These are phyloP conservation scores for Ophion obscuratus DNA, from an alignment of 2,888 invertebrate genomes.

Conservation along the genomic window DNA sequence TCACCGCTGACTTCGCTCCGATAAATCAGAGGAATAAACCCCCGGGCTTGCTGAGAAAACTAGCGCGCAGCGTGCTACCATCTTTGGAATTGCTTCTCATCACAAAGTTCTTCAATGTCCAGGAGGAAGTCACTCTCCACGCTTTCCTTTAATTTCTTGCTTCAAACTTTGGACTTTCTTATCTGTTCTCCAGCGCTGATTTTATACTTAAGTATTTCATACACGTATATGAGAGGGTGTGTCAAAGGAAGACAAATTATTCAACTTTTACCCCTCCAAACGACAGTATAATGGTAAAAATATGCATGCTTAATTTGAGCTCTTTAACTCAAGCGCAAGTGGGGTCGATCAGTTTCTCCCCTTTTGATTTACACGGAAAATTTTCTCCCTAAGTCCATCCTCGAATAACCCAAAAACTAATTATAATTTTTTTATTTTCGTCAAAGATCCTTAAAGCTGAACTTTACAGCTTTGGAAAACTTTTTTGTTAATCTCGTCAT, in stretches of 20 bases:
- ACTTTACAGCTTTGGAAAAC: background rate
- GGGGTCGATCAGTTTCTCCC: background rate
- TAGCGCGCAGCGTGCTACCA: constrained; percentile 68
- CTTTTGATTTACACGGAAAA: background rate
- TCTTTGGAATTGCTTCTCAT: constrained; percentile 66
- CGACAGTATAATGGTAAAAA: background rate
- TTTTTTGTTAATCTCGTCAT: background rate
- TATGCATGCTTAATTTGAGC: background rate
- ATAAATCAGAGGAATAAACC: constrained; percentile 58
- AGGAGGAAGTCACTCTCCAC: constrained; percentile 32
- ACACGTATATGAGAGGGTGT: background rate
- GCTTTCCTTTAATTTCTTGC: constrained; percentile 48
- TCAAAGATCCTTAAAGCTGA: background rate
- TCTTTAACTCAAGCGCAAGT: background rate
- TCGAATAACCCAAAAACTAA: background rate
- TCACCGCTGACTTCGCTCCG: constrained; percentile 51
- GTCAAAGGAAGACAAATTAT: background rate
- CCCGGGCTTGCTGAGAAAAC: constrained; percentile 31
- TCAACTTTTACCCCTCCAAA: background rate
- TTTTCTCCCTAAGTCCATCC: background rate
- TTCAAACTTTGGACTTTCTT: constrained; percentile 57
- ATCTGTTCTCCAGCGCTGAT: constrained; percentile 26
- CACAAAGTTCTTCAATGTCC: constrained; percentile 55
- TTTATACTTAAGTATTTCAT: background rate
- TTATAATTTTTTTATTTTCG: background rate